These are phyloP conservation scores for Elachura formosa DNA, from an alignment of 2,113 vertebrate genomes.

Conservation along the genomic window DNA sequence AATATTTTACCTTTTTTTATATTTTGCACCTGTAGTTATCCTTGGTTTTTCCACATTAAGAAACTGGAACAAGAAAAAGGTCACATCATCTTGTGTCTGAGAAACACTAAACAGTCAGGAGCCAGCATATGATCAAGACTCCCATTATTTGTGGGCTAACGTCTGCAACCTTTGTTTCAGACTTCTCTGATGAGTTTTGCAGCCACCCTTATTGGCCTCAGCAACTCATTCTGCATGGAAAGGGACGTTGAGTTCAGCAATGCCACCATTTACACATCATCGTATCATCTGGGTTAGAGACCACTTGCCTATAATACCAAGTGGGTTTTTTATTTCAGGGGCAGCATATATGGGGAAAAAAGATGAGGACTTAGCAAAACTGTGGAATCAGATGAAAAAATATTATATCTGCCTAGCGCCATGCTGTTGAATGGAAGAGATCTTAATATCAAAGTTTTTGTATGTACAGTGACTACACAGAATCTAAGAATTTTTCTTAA, in stretches of 20 bases:
- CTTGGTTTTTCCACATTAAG: not conserved
- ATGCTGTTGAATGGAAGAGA: not conserved
- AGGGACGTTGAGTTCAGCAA: not conserved
- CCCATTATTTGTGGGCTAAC: not conserved
- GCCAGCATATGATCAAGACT: not conserved
- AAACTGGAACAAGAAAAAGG: not conserved
- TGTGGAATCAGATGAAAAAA: conserved; percentile 33
- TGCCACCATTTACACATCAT: not conserved
- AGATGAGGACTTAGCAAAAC: not conserved
- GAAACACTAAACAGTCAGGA: not conserved
- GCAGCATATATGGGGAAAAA: not conserved
- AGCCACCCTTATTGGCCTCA: not conserved
- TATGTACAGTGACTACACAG: not conserved
- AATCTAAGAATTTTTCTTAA: not conserved
- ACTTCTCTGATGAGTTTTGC: conserved; percentile 8
- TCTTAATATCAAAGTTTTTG: not conserved
- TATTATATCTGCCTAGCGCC: not conserved
- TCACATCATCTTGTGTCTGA: not conserved
- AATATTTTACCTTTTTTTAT: not conserved
- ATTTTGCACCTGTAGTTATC: not conserved
- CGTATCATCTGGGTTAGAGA: not conserved
- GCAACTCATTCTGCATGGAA: not conserved
- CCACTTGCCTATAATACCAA: not conserved
- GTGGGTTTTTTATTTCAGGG: not conserved
- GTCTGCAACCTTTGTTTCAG: conserved; percentile 13